Percentiles rank a stretch among this genome's conserved stretches.
phyloP scores from a whole-genome alignment of 2,888 invertebrate genomes.

The Apoda limacodes region DNA sequence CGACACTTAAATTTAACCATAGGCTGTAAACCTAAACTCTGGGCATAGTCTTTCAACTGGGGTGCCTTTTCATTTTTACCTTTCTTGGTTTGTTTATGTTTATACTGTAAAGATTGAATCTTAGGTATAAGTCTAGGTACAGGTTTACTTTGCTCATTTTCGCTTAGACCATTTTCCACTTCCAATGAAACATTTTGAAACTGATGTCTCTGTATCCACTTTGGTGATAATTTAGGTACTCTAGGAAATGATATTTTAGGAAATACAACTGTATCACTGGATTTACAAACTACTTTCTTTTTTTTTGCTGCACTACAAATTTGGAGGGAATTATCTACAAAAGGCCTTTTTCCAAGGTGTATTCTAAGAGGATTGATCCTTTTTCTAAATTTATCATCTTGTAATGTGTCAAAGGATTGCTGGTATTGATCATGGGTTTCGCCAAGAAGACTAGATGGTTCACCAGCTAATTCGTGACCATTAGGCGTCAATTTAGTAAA shows the following conservation, averaged over 20 bases:
- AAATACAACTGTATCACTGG: constrained; percentile 37
- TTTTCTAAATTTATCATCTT: constrained; percentile 47
- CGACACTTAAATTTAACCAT: constrained; percentile 80
- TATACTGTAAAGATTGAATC: constrained; percentile 55
- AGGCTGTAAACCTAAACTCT: constrained; percentile 78
- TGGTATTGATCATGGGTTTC: constrained; percentile 30
- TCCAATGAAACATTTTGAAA: constrained; percentile 49
- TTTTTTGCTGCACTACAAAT: constrained; percentile 44
- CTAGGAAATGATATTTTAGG: constrained; percentile 19
- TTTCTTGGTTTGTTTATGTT: constrained; percentile 32
- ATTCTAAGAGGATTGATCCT: constrained; percentile 59
- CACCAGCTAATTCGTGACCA: constrained; percentile 42
- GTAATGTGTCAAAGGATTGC: constrained; percentile 34
- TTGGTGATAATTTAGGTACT: constrained; percentile 40
- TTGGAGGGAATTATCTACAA: constrained; percentile 53
- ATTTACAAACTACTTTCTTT: constrained; percentile 43
- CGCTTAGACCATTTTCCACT: constrained; percentile 30
- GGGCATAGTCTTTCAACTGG: constrained; percentile 73
- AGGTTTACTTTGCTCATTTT: constrained; percentile 54
- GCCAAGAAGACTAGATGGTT: constrained; percentile 22
- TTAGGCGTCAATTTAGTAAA: constrained; percentile 48
- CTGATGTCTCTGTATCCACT: constrained; percentile 49
- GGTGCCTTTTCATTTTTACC: constrained; percentile 52
- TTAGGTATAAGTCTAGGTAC: constrained; percentile 60
- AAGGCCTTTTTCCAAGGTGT: constrained; percentile 60